Percentiles rank a stretch among this genome's conserved stretches.
phyloP scores from a whole-genome alignment of 2,113 vertebrate genomes.

The Hypomesus transpacificus region DNA sequence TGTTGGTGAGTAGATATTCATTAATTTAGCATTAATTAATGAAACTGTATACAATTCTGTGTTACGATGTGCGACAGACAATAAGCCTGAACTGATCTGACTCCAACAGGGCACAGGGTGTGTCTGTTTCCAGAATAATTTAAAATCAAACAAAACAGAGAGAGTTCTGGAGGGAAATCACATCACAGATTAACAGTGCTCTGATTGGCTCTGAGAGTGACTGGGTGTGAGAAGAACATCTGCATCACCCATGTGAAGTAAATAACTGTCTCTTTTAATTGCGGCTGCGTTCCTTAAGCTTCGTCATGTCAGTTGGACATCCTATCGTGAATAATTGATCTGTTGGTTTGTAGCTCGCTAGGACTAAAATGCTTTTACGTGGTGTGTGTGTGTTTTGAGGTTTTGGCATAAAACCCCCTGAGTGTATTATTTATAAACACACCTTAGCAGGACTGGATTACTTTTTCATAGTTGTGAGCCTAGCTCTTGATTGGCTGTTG shows the following conservation, averaged over 20 bases:
- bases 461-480: no score
- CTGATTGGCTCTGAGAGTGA: slow-evolving; percentile 1
- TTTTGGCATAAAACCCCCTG: slow-evolving; percentile 60
- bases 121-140: not conserved
- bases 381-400: slow-evolving; percentile 62
- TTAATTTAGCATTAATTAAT: no score
- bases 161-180: no score
- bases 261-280: slow-evolving; percentile 46
- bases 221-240: not conserved
- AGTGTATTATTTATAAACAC: slow-evolving; percentile 65
- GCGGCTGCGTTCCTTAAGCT: slow-evolving; percentile 37
- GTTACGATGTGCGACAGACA: no score
- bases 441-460: not conserved
- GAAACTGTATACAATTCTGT: no score
- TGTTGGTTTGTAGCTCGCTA: slow-evolving; percentile 61
- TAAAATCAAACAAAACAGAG: not conserved
- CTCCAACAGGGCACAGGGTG: not conserved
- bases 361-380: slow-evolving; percentile 63
- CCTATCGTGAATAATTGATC: slow-evolving; percentile 59
- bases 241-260: slow-evolving; percentile 29
- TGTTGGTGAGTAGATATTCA: no score
- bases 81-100: not conserved
- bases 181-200: not conserved
- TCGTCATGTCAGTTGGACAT: slow-evolving; percentile 49
- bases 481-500: no score